Conservation (phyloP, 1,140 invertebrate genomes). For the Limonius californicus region DNA sequence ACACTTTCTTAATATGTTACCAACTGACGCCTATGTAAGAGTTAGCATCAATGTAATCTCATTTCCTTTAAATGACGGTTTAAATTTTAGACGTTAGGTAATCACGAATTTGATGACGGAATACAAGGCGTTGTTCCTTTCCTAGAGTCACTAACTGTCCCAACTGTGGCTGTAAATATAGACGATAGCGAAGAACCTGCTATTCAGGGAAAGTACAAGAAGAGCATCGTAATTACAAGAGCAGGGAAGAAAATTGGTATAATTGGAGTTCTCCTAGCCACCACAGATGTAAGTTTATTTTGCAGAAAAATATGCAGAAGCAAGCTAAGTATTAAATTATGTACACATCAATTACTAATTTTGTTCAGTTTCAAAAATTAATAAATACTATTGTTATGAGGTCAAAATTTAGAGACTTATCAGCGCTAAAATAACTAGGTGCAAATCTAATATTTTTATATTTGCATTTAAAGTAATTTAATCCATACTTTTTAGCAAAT, state of each 20-base stretch:
- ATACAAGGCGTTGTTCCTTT: constrained; percentile 72
- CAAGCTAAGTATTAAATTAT: too few species aligned
- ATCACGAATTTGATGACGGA: constrained; percentile 85
- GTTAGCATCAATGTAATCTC: neutral
- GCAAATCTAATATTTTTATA: too few species aligned
- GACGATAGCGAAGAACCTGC: constrained; percentile 65
- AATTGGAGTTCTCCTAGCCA: constrained; percentile 70
- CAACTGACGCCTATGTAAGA: constrained; percentile 76
- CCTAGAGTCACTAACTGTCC: constrained; percentile 58
- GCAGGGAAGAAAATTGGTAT: constrained; percentile 68
- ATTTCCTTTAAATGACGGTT: neutral
- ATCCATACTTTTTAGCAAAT: constrained; percentile 39
- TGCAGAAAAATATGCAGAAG: too few species aligned
- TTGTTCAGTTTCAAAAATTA: neutral
- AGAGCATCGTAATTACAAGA: constrained; percentile 57
- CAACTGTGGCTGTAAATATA: constrained; percentile 74
- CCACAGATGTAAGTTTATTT: constrained; percentile 59
- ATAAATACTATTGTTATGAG: too few species aligned
- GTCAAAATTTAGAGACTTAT: too few species aligned
- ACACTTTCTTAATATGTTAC: constrained; percentile 71
- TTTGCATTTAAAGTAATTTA: too few species aligned
- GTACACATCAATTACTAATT: neutral
- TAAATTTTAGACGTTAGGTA: constrained; percentile 68
- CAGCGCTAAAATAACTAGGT: too few species aligned
- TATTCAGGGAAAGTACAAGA: constrained; percentile 58